Conservation (phyloP, 2,888 invertebrate genomes). For the Strigamia transsilvanica region DNA sequence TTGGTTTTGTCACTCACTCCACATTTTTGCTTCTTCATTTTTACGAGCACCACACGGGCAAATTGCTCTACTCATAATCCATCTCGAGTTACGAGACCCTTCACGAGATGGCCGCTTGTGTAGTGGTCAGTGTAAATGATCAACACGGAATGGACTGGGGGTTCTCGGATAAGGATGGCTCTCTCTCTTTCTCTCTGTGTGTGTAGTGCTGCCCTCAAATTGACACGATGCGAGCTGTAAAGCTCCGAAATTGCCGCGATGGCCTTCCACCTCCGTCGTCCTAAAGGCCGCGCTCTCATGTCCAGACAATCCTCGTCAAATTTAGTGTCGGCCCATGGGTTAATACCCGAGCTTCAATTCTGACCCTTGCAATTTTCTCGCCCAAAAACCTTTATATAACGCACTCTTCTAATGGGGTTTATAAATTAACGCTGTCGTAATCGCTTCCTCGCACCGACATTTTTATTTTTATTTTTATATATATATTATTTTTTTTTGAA, state of each 20-base stretch:
- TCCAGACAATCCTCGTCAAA: conserved; percentile 49
- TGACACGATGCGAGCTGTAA: conserved; percentile 49
- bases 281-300: conserved; percentile 46
- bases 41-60: conserved; percentile 43
- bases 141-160: conserved; percentile 48
- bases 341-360: conserved; percentile 33
- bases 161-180: conserved; percentile 25
- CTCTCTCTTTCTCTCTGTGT: background rate
- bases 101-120: conserved; percentile 27
- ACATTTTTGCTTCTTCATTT: conserved; percentile 41
- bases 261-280: conserved; percentile 45
- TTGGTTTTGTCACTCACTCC: conserved; percentile 48
- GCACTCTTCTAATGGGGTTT: background rate
- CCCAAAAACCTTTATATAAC: conserved; percentile 14
- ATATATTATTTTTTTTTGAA: background rate
- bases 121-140: conserved; percentile 38
- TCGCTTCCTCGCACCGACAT: background rate
- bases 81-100: conserved; percentile 49
- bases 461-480: background rate
- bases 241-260: conserved; percentile 48
- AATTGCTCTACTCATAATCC: conserved; percentile 43
- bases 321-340: conserved; percentile 41
- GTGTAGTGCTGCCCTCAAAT: conserved; percentile 23
- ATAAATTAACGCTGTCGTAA: background rate
- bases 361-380: conserved; percentile 30